Evolutionary conservation across 1,140 invertebrate genomes (phyloP), one percentile per base, ranked within the genome.

Genomic region (Hestina assimilis): DNA sequence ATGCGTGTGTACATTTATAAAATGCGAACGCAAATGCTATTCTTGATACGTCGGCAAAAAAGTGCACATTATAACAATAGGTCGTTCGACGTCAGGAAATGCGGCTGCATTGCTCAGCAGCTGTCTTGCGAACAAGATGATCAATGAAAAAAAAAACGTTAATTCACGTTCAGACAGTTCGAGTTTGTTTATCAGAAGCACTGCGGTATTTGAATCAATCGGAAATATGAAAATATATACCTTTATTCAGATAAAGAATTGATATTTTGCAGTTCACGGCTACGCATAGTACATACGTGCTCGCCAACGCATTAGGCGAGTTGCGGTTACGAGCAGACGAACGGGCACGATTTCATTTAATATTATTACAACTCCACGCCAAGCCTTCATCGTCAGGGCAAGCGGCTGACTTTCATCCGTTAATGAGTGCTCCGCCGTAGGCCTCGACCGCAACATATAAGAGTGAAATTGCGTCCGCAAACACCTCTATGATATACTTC

Each of bases 291-390:
- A 42, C 62, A 45, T 66, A 42, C 62, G 48, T 66, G 61, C 59
- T 67, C 48, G 64, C 71, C 59, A 65, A 63, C 66, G 47, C 50
- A 54, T 64, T 63, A 50, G 59, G 57, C 59, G 63, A 55, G 62
- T 67, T 75, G 74, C 69, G 74, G 78, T 75, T 60, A 50, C 43
- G 51, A 59, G 68, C 71, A 75, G 76, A 82, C 72, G 66, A 51
- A 56, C 63, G 63, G 59, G 47, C 66, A 60, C 63, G 64, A 71
- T 79, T 79, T 76, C 70, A 83, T 82, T 81, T 74, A 64, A 72
- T 69, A 70, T 80, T 81, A 80, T 79, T 84, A 75, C 68, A 56
- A 66, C 55, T 69, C 68, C 53, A 52, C 61, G 68, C 17, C n/a
- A 31, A 4, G 17, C 43, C 14, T 41, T 47, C 46, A 56, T 29